Base-by-base conservation (phyloP, 2,888 invertebrate species). In the Antheraea assamensis region DNA sequence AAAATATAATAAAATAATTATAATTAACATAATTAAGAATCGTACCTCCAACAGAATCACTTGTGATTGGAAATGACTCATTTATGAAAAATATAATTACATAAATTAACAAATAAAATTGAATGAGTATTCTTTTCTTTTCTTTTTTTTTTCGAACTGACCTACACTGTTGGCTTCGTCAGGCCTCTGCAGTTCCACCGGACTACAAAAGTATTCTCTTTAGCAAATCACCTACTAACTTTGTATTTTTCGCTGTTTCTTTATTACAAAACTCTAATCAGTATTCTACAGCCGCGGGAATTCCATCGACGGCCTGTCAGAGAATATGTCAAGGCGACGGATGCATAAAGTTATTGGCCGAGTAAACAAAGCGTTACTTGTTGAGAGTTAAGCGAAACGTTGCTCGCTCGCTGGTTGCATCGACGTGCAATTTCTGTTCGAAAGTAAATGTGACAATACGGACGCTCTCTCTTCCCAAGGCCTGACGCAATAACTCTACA, bases 401-500 rank as follows among this genome's bases (percentile, higher is more conserved):
- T 64, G 70, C 71, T 52, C 31, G 30, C 71, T 58, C 31, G 71
- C 71, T 68, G 71, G 75, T 82, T 81, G 77, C 78, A 78, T 76
- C 78, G 75, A 58, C 74, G 47, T 73, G 76, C 73, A 76, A 76
- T 78, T 58, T 75, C 77, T 75, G 75, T 75, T 76, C 80, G 82
- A 87, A 87, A 87, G 86, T 87, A 81, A 85, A 79, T 80, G 82
- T 80, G 81, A 82, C 81, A 83, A 80, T 80, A 76, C 70, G 71
- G 58, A 71, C 79, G 79, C 83, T 83, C 85, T 87, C 86, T 84
- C 84, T 80, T 77, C 72, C 58, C 77, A 74, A 75, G 76, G 77
- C 72, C 66, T 35, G 24, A 8, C 49, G 71, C 42, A n/a, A 55
- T 17, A n/a, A 35, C 42, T 42, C 10, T 24, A 24, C n/a, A 35